These are phyloP conservation scores for Melanostoma mellinum DNA, from an alignment of 2,888 invertebrate genomes.

Conservation along the genomic window DNA sequence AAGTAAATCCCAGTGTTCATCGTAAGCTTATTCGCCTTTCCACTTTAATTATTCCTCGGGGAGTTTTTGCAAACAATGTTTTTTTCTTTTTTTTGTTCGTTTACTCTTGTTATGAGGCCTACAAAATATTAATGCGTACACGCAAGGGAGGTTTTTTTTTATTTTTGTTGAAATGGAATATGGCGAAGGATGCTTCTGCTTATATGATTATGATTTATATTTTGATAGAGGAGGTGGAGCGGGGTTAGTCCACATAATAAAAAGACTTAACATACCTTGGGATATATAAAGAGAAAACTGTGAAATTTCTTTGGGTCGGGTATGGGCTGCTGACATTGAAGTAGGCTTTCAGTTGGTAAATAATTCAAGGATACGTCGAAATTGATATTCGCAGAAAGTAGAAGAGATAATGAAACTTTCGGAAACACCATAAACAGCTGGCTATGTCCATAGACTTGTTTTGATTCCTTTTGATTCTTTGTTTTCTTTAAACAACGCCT, in stretches of 20 bases:
- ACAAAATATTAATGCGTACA: conserved; percentile 5
- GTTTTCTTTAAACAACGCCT: too few species aligned
- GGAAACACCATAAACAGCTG: too few species aligned
- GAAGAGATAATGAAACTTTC: too few species aligned
- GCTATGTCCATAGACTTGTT: too few species aligned
- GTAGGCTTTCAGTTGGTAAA: too few species aligned
- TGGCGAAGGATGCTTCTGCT: background rate
- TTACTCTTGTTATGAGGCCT: background rate
- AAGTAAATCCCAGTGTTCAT: conserved; percentile 30
- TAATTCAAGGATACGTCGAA: too few species aligned
- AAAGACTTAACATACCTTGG: background rate
- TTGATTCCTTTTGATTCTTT: too few species aligned
- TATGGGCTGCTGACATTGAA: too few species aligned
- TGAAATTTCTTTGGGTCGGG: too few species aligned
- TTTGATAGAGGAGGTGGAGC: background rate
- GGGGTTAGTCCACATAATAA: background rate
- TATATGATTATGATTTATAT: conserved; percentile 24
- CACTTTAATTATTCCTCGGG: conserved; percentile 50
- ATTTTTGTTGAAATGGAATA: background rate
- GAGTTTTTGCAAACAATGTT: conserved; percentile 24
- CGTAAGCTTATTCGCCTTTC: conserved; percentile 48
- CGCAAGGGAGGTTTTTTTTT: background rate
- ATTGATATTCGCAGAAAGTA: too few species aligned
- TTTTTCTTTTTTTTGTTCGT: background rate
- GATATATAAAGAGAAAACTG: too few species aligned